Evolutionary conservation across 2,888 invertebrate species (phyloP), one percentile per base, ranked within the genome.

Genomic region (Andricus curvator): DNA sequence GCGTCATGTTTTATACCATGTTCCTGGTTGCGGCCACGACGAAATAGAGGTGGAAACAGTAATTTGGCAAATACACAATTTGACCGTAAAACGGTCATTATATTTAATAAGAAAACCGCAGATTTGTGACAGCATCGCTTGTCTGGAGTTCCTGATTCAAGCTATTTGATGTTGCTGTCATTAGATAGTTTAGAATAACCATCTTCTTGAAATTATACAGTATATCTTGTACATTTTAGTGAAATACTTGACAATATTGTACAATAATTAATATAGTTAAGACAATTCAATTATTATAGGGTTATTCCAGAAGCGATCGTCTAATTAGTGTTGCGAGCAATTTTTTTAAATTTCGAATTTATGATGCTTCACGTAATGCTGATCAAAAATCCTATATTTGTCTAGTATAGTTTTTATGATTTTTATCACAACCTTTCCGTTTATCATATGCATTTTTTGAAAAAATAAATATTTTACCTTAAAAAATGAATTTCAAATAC

Each of bases 91-190:
- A 86, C 90, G 87, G 83, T 90, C 88, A 92, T 92, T 91, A 90
- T 85, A 88, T 88, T 88, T 91, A 90, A 91, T 92, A 91, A 90
- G 89, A 88, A 90, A 92, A 92, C 92, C 92, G 92, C 92, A 92
- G 88, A 86, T 86, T 84, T 85, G 84, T 87, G 85, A 85, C 84
- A 85, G 82, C 82, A 81, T 79, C 83, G 70, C 79, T 79, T 77
- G 84, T 82, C 82, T 81, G 77, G 80, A 81, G 81, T 85, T 85
- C 83, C 84, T 84, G 82, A 82, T 83, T 81, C 82, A 64, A 65
- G 62, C 77, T 62, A 65, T 60, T 60, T 44, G 41, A 44, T 25
- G 44, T 9, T 22, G 17, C 15, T 48, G 25, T 33, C 56, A 74
- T 74, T 56, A 60, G 20, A 33, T 5, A 37, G 56, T 56, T 74